Conservation (phyloP, 1,140 invertebrate species). For the Papilio polytes region DNA sequence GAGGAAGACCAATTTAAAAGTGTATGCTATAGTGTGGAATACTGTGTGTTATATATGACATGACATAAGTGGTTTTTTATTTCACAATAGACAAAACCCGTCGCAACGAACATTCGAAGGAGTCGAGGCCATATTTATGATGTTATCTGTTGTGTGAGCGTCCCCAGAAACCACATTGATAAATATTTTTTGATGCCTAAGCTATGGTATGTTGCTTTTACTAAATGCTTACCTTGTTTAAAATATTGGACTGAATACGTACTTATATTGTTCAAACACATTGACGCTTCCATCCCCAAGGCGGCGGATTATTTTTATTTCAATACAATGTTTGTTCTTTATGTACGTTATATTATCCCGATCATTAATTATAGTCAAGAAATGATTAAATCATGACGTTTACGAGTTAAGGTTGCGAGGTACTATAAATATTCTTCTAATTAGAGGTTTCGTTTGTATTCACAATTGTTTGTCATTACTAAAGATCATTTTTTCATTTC, state of each 20-base stretch:
- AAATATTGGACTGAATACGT: slow-evolving; percentile 52
- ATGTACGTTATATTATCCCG: slow-evolving; percentile 38
- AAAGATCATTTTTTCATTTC: slow-evolving; percentile 65
- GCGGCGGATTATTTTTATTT: slow-evolving; percentile 76
- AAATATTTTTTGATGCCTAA: slow-evolving; percentile 75
- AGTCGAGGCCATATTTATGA: slow-evolving; percentile 84
- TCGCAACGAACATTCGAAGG: slow-evolving; percentile 78
- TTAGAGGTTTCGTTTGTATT: slow-evolving; percentile 39
- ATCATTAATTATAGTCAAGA: slow-evolving; percentile 13
- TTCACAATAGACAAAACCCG: slow-evolving; percentile 82
- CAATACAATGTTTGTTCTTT: slow-evolving; percentile 40
- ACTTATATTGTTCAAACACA: slow-evolving; percentile 72
- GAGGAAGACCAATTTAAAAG: slow-evolving; percentile 57
- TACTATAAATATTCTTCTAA: slow-evolving; percentile 33
- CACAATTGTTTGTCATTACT: slow-evolving; percentile 33
- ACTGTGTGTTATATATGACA: slow-evolving; percentile 58
- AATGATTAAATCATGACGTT: slow-evolving; percentile 27
- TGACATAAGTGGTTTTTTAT: slow-evolving; percentile 70
- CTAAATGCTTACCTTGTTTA: slow-evolving; percentile 51
- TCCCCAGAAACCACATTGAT: slow-evolving; percentile 80
- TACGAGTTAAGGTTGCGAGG: slow-evolving; percentile 40
- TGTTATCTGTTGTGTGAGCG: slow-evolving; percentile 84
- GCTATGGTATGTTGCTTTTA: slow-evolving; percentile 77
- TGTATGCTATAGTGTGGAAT: slow-evolving; percentile 64
- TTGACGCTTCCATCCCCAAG: slow-evolving; percentile 75